Conservation (phyloP, 2,888 invertebrate species). For the Xestoiulus laeticollis region DNA sequence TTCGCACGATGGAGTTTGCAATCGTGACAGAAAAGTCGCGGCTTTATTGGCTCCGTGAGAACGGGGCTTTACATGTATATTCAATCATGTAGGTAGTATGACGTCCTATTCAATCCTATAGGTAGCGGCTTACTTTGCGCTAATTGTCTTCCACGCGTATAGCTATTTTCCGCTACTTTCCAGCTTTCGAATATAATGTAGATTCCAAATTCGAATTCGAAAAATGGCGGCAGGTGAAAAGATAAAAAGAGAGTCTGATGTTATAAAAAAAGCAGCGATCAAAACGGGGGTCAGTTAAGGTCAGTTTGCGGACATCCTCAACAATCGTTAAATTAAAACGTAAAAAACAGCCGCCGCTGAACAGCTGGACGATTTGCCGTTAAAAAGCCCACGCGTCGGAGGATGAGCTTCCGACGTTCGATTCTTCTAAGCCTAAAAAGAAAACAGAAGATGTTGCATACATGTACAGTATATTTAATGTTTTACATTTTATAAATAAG, state of each 20-base stretch:
- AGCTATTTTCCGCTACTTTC: not conserved
- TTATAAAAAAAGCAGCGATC: not conserved
- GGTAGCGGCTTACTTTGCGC: not conserved
- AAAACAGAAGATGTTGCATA: not conserved
- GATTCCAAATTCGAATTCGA: not conserved
- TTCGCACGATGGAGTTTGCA: no score
- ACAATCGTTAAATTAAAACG: not conserved
- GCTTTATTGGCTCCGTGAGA: no score
- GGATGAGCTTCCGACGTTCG: not conserved
- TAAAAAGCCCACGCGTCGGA: not conserved
- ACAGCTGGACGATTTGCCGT: not conserved
- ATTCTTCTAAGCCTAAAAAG: not conserved
- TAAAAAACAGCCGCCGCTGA: not conserved
- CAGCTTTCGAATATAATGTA: not conserved
- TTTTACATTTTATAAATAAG: not conserved
- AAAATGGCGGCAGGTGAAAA: slow-evolving; percentile 16
- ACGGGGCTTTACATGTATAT: no score
- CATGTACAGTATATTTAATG: not conserved
- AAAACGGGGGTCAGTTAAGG: not conserved
- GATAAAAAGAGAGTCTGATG: not conserved
- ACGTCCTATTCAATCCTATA: not conserved
- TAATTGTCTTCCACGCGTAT: not conserved
- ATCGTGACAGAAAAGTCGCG: no score
- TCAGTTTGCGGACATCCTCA: slow-evolving; percentile 16
- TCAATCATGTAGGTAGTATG: not conserved